Evolutionary conservation across 2,113 vertebrate genomes (phyloP), one percentile per base, ranked within the genome.

Genomic region (Myiozetetes cayanensis): DNA sequence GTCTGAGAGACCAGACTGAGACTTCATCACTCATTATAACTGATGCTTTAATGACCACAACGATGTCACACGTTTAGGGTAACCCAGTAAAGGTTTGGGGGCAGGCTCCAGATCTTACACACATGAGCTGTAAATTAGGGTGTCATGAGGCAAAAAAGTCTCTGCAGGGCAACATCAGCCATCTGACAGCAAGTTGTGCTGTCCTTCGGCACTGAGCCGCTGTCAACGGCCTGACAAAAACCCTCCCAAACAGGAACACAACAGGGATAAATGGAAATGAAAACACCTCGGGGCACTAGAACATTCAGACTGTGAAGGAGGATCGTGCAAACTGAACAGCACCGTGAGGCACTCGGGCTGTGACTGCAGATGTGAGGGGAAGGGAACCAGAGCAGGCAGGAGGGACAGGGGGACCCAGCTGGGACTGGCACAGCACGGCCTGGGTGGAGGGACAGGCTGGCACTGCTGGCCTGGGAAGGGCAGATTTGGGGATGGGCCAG

Each of bases 401-500:
- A 25, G 58, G 27, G 68, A 6, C 1, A 25, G 50, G n/a, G 20
- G 46, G 8, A 8, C 28, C 10, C 4, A 0, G 35, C 58, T 33
- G 85, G 5, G 0, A 5, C 49, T 55, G 47, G 1, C 10, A 9
- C n/a, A 23, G 70, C 28, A 4, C 15, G 1, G 28, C 4, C 23
- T 10, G 14, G 14, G 58, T 8, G n/a, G 14, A 65, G 39, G 46
- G 31, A 21, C 13, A 2, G 56, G 31, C 56, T 46, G 87, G 9
- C 2, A 3, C 35, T 74, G 55, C 50, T 7, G n/a, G 1, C 1
- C 2, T 22, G 1, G 24, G 31, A 2, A 7, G 12, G 2, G 46
- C 43, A 1, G 56, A 1, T 31, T 24, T 4, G 65, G 55, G 39
- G 21, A 12, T 0, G 7, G 1, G 39, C 18, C 1, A 56, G n/a